Percentiles rank a stretch among this genome's conserved stretches.
These are phyloP conservation scores for Grallaria varia DNA, from an alignment of 2,113 vertebrate species.

Conservation along the genomic window DNA sequence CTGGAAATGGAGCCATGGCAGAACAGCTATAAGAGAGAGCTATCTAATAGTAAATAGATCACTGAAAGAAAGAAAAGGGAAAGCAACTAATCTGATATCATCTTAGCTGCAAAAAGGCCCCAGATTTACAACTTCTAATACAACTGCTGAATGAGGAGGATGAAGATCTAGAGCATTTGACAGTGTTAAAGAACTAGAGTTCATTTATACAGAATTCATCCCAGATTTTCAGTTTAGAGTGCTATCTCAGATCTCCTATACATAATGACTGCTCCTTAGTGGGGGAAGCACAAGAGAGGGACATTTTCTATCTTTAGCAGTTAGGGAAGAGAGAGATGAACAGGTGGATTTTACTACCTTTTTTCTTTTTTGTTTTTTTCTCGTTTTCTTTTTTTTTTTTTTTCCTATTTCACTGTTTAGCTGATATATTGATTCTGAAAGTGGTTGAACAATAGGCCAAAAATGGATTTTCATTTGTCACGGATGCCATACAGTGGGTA, in stretches of 20 bases:
- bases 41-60: not conserved
- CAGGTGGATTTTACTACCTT: not conserved
- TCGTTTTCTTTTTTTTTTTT: not conserved
- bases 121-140: not conserved
- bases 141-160: not conserved
- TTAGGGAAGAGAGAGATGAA: not conserved
- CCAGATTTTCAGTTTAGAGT: not conserved
- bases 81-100: not conserved
- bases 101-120: not conserved
- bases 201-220: not conserved
- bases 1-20: not conserved
- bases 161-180: not conserved
- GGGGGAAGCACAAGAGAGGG: not conserved
- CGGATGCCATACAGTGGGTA: not conserved
- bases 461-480: not conserved
- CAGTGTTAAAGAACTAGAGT: not conserved
- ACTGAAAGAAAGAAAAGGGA: not conserved
- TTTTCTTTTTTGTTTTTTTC: no score
- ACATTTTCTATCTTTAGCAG: not conserved
- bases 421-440: not conserved
- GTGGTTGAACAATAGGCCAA: not conserved
- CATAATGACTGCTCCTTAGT: not conserved
- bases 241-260: not conserved
- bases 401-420: not conserved
- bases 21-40: not conserved